These are phyloP conservation scores for Carcina quercana DNA, from an alignment of 2,888 invertebrate genomes.

Conservation along the genomic window DNA sequence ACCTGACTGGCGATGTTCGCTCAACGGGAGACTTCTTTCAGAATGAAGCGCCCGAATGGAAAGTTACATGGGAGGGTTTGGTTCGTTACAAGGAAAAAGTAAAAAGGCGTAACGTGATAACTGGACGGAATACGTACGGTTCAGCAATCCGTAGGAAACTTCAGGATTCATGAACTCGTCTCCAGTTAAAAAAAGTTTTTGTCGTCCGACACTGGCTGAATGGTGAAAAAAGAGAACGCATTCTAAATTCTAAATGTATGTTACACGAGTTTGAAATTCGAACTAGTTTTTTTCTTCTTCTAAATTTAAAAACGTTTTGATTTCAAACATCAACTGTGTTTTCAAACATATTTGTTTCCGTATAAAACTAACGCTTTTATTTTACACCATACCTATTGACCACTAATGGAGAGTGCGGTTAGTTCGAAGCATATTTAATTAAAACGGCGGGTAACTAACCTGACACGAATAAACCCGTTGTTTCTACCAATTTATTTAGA, in stretches of 20 bases:
- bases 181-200: no score
- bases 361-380: no score
- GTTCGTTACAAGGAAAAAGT: slow-evolving; percentile 51
- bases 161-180: no score
- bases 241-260: no score
- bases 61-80: slow-evolving; percentile 66
- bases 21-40: slow-evolving; percentile 66
- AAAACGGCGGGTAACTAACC: slow-evolving; percentile 38
- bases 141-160: slow-evolving; percentile 5
- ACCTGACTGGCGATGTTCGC: slow-evolving; percentile 58
- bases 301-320: no score
- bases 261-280: no score
- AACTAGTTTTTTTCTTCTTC: no score
- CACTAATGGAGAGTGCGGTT: slow-evolving; percentile 24
- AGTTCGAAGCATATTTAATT: slow-evolving; percentile 37
- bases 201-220: no score
- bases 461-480: slow-evolving; percentile 32
- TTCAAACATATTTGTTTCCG: no score
- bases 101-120: slow-evolving; percentile 6
- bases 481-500: slow-evolving; percentile 58
- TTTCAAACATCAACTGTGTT: no score
- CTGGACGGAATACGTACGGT: slow-evolving; percentile 4
- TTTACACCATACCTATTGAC: no score
- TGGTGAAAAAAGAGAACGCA: no score
- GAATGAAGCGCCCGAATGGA: slow-evolving; percentile 59